phyloP scores from a whole-genome alignment of 2,113 vertebrate genomes.

The Tachysurus vachellii region DNA sequence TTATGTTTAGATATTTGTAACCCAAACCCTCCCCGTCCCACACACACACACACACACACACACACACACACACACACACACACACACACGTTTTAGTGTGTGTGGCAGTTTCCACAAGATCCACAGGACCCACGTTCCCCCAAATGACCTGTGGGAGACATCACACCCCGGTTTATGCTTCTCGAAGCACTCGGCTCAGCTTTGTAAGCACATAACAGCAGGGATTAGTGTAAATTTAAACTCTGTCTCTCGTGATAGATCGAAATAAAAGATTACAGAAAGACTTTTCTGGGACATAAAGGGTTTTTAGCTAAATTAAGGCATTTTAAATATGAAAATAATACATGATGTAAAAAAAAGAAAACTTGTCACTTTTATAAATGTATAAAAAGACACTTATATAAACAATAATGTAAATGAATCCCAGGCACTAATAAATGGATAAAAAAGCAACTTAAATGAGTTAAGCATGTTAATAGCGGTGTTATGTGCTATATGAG shows the following conservation, averaged over 20 bases:
- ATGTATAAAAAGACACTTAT: not conserved
- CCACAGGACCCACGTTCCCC: not conserved
- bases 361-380: not conserved
- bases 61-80: conserved; percentile 1
- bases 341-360: not conserved
- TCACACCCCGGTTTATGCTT: conserved; percentile 14
- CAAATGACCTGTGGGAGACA: conserved; percentile 37
- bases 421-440: not conserved
- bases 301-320: not conserved
- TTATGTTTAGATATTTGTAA: conserved; percentile 7
- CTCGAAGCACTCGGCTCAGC: conserved; percentile 19
- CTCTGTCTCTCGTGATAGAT: conserved; percentile 1
- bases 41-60: not conserved
- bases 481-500: not conserved
- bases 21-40: not conserved
- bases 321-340: not conserved
- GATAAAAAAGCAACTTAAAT: not conserved
- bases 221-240: conserved; percentile 26
- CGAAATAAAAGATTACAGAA: not conserved
- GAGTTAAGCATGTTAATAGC: not conserved
- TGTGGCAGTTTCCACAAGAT: conserved; percentile 16
- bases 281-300: not conserved
- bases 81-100: not conserved
- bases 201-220: conserved; percentile 36
- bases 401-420: not conserved